Base-by-base conservation (phyloP, 2,113 vertebrate genomes). In the Salvelinus fontinalis region DNA sequence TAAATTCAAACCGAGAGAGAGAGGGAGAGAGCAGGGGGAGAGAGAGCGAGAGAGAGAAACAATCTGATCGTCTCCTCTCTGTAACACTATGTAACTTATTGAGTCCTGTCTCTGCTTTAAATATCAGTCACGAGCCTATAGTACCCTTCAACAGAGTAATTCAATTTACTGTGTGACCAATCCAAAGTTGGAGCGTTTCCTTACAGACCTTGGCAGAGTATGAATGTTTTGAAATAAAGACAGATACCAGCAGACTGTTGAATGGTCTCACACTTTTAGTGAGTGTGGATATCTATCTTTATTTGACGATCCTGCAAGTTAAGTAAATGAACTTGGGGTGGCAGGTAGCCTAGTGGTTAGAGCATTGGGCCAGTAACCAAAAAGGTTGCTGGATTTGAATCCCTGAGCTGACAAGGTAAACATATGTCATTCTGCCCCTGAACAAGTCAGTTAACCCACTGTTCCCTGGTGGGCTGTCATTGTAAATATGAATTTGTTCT, bases 111-210 rank as follows among this genome's bases (percentile, higher is more conserved):
- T 69, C 66, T 29, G 70, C 26, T 72, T n/a, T 54, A 66, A 67
- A 70, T 9, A 44, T 34, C 48, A 71, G 22, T 71, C 1, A 3
- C 76, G 16, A 72, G 62, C 48, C 75, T 29, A 44, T 44, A 44
- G 39, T 11, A 34, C 27, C 39, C 13, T 48, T 71, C 71, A 79
- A 68, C 51, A 65, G 70, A 78, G 68, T 75, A 74, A 79, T 81
- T 85, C 34, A 81, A 62, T 89, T 83, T 76, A 79, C 79, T 66
- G 68, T 80, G 74, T 74, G 71, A 78, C 80, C 72, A 83, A 81
- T 80, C 77, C 76, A 39, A 51, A 1, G 26, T 75, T 80, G 75
- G 75, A 76, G 73, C 78, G 74, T 89, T 83, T 87, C 81, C 82
- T 74, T 75, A 73, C 16, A 0, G 70, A 76, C 77, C 60, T 81